A percentile compares a stretch with the other conserved stretches of the same genome.
phyloP scores from a whole-genome alignment of 2,797 vertebrate genomes.

The Myotis daubentonii region DNA sequence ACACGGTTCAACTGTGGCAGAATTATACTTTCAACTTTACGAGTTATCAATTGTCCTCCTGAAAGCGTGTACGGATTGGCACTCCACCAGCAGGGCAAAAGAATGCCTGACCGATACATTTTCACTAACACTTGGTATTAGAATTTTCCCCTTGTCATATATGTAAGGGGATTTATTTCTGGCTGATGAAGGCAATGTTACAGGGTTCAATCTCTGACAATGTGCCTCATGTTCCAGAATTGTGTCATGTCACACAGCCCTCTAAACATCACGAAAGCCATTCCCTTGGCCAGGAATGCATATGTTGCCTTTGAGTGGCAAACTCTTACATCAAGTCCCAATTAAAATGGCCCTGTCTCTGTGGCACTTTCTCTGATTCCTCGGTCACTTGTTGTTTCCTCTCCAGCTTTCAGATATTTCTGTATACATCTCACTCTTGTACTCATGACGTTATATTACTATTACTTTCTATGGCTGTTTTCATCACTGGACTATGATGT shows the following conservation, averaged over 20 bases:
- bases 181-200: neutral
- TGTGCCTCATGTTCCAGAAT: neutral
- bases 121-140: neutral
- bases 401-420: neutral
- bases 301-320: neutral
- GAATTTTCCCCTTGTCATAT: neutral
- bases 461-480: neutral
- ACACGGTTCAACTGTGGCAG: neutral
- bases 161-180: conserved; percentile 58
- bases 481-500: neutral
- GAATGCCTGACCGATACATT: neutral
- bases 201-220: neutral
- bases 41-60: neutral
- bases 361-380: neutral
- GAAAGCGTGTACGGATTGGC: neutral
- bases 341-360: neutral
- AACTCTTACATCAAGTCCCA: conserved; percentile 31
- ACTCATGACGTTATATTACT: neutral
- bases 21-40: neutral
- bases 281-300: neutral
- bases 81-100: neutral
- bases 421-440: neutral
- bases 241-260: neutral
- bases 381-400: neutral
- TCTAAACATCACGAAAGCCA: neutral